Evolutionary conservation across 1,140 invertebrate species (phyloP).

Genomic region (Trinorchestia longiramus): DNA sequence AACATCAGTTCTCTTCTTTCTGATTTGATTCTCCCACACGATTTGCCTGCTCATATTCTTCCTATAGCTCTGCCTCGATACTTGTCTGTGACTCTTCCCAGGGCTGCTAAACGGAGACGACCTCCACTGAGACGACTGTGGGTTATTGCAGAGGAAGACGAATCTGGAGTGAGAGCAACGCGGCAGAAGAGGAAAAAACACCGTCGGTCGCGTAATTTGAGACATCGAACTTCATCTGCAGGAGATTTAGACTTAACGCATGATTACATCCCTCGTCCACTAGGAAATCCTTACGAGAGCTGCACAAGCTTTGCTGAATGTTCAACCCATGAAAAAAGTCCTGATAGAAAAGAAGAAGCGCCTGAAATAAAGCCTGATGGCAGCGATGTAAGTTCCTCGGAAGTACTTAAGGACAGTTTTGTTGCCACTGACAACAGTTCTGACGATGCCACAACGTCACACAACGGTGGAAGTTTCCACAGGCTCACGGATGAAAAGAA

Average conservation of each 20-base stretch:
- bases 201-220: neutral
- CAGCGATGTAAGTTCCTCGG: neutral
- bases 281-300: neutral
- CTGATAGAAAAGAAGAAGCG: neutral
- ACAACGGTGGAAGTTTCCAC: neutral
- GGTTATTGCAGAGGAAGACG: neutral
- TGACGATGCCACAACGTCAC: neutral
- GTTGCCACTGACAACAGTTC: neutral
- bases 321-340: neutral
- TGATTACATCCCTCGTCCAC: neutral
- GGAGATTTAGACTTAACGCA: neutral
- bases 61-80: neutral
- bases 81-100: neutral
- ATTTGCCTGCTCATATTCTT: neutral
- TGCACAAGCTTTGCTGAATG: neutral
- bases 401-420: neutral
- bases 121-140: neutral
- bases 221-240: neutral
- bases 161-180: neutral
- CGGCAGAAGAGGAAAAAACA: neutral
- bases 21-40: slow-evolving; percentile 41
- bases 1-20: neutral
- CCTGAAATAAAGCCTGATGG: neutral
- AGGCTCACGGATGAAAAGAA: neutral
- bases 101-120: neutral